Evolutionary conservation across 2,797 vertebrate genomes (phyloP), one percentile per base, ranked within the genome.

Genomic region (Perdix hodgsoniae): DNA sequence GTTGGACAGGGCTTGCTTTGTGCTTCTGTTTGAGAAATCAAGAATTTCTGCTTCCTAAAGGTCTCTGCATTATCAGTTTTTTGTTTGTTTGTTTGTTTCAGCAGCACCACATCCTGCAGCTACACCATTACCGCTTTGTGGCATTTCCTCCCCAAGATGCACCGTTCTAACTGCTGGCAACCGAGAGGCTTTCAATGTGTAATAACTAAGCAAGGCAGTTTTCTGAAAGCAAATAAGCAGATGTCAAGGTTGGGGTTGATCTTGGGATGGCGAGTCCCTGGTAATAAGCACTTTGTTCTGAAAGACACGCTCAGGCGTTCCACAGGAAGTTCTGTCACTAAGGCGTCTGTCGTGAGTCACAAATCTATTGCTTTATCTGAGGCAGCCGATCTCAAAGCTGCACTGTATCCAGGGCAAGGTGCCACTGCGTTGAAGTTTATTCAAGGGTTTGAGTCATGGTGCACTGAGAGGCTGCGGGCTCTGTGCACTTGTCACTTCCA

Each of bases 181-280:
- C 69, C n/a, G 1, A 52, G 72, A 78, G 26, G 65, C 65, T 83
- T 93, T 93, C 91, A 84, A n/a, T 88, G 6, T 19, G 4, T 88
- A 95, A 94, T 87, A 83, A 81, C 70, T 70, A 49, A 93, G 63
- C 44, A 83, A 95, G 85, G 73, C 87, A 42, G 26, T 77, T 93
- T 92, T 59, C 72, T 64, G 35, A 73, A 88, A 50, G 76, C 50
- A 95, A 95, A 96, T 93, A 83, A 95, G 72, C 91, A 92, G 87
- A 87, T 95, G 95, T 88, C 91, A 94, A 96, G 67, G 80, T 91
- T 91, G 17, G 5, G 2, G 78, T 16, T 84, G 76, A 91, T 89
- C 63, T 91, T 65, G 39, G 47, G 91, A 79, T 9, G 12, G 64
- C 67, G 78, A 82, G 91, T 87, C 66, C 78, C 78, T 90, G 83